Evolutionary conservation across 2,113 vertebrate genomes (phyloP), one percentile per base, ranked within the genome.

Genomic region (Trichechus manatus): DNA sequence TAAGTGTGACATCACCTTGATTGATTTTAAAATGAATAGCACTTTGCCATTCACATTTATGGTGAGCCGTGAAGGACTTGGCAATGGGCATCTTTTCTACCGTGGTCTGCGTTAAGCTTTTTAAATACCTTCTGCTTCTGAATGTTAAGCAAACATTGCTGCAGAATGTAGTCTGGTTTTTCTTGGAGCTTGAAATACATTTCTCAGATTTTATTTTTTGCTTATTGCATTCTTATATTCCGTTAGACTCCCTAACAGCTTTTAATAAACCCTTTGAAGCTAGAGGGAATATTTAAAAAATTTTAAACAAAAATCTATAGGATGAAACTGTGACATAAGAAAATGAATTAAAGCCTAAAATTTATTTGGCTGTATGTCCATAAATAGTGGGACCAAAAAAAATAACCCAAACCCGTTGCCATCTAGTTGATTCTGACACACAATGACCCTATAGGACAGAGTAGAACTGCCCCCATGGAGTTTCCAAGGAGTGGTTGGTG

Each of bases 21-120:
- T 87, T 96, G 85, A 92, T 96, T 98, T 81, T 96, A 93, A 80
- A 98, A 95, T 29, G 80, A 95, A 66, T 84, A 97, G 19, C 56
- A 79, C 79, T 96, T 87, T 53, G 11, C 87, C 17, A 27, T 94
- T 96, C 85, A 31, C 66, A 96, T 97, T 94, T 82, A 72, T 83
- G 47, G 83, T 3, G 72, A 31, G 44, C 50, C 6, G 33, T 96
- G 85, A 95, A 97, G 97, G 79, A 94, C 75, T 90, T 11, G 5
- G 36, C 59, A 82, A 94, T 96, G 82, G 80, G 77, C 7, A 33
- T 93, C 83, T 81, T 92, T 91, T 91, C 85, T 97, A 92, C 68
- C 0, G 0, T 36, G 42, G 27, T 86, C 44, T 93, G 33, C 20
- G 70, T 93, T 93, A 92, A 93, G 61, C 68, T 96, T 94, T 96